Base-by-base conservation (phyloP, 2,797 vertebrate species). In the Phrynocephalus guinanensis region DNA sequence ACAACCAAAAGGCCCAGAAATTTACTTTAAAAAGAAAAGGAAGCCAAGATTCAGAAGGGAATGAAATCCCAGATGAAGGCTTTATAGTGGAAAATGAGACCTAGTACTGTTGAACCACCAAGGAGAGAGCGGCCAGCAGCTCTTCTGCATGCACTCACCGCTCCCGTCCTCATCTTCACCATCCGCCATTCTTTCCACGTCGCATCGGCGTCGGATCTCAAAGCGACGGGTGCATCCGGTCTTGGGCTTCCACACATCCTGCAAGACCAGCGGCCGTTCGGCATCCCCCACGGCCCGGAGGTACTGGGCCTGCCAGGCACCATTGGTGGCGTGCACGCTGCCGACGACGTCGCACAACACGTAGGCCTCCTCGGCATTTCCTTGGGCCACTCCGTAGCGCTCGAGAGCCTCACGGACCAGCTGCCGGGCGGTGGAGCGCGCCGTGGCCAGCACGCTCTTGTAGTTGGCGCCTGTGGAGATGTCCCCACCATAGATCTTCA, bases 231-330 rank as follows among this genome's bases (percentile, higher is more conserved):
- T 98, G 84, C 97, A 98, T 22, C 98, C 98, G 0, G 98, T 97
- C 91, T 98, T 98, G 20, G 98, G 98, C 87, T 91, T 97, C 98
- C 98, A 99, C 96, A 99, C 98, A 93, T 99, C 98, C 93, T 98
- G 97, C 89, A 99, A 96, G 93, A 99, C 95, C 93, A 99, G 94
- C 76, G 98, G 98, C 90, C 98, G 97, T 84, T 99, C 98, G 87
- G 97, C 96, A 67, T 98, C 97, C 77, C 98, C 98, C 93, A 99
- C 97, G 5, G 97, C 96, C 88, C 98, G 97, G 93, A 98, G 97
- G 91, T 98, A 98, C 94, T 98, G 98, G 24, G 97, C 98, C 87
- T 98, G 96, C 98, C 98, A 99, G 15, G 78, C 44, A 28, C 90
- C 76, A 0, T 96, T 97, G 86, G 96, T 96, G 93, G 91, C 82